Percentiles rank a stretch among this genome's conserved stretches.
Conservation (phyloP, 2,888 invertebrate species). For the Drosophila conformis region DNA sequence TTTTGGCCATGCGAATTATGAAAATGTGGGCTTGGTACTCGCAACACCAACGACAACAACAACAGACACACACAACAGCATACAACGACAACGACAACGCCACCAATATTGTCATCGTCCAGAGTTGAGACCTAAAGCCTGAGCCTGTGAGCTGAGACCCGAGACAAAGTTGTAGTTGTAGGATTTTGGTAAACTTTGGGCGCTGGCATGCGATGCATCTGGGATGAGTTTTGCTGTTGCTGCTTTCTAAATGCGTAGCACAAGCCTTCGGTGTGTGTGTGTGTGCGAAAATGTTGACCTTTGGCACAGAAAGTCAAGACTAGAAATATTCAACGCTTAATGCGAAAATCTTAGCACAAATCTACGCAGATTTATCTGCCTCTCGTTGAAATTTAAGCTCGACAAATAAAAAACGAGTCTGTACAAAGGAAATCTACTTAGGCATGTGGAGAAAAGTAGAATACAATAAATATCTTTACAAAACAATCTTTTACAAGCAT, state of each 20-base stretch:
- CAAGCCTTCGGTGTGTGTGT: constrained; percentile 39
- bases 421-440: constrained; percentile 1
- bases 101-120: constrained; percentile 60
- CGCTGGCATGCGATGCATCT: constrained; percentile 52
- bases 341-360: constrained; percentile 59
- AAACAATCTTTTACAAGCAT: constrained; percentile 10
- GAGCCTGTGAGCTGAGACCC: constrained; percentile 34
- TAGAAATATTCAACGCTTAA: constrained; percentile 40
- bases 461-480: neutral
- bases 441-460: neutral
- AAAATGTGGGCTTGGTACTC: constrained; percentile 77
- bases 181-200: constrained; percentile 37
- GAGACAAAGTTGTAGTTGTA: constrained; percentile 15
- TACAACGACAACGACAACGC: constrained; percentile 32
- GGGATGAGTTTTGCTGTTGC: constrained; percentile 39
- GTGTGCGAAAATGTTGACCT: constrained; percentile 67
- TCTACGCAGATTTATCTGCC: constrained; percentile 69
- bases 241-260: constrained; percentile 75
- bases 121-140: constrained; percentile 33
- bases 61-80: neutral
- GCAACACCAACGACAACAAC: constrained; percentile 28
- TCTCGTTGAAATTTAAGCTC: constrained; percentile 54
- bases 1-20: constrained; percentile 71
- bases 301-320: constrained; percentile 61
- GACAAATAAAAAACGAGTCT: constrained; percentile 3